These are phyloP conservation scores for Anorthoa munda DNA, from an alignment of 2,888 invertebrate species.

Conservation along the genomic window DNA sequence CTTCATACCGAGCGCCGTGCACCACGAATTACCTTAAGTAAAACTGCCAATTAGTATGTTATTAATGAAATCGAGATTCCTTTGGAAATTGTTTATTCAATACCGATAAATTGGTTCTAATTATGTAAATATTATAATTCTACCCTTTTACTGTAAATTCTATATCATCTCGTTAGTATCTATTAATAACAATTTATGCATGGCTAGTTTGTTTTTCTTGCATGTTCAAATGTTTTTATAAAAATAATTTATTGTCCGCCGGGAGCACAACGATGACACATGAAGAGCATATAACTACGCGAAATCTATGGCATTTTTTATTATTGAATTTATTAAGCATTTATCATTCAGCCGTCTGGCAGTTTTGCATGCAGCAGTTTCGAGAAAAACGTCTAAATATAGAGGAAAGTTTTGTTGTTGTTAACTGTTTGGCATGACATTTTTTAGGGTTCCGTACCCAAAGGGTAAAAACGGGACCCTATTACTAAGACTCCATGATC, in stretches of 20 bases:
- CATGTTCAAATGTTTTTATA: constrained; percentile 57
- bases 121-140: constrained; percentile 40
- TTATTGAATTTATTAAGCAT: constrained; percentile 67
- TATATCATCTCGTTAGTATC: constrained; percentile 38
- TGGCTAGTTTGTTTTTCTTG: constrained; percentile 55
- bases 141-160: constrained; percentile 30
- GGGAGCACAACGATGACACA: constrained; percentile 65
- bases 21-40: constrained; percentile 57
- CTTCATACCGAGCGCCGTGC: constrained; percentile 38
- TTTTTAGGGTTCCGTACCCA: too few relatives aligned
- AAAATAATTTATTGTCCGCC: constrained; percentile 66
- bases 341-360: constrained; percentile 52
- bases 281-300: constrained; percentile 63
- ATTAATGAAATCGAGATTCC: constrained; percentile 60
- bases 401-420: constrained; percentile 45
- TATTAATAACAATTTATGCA: constrained; percentile 56
- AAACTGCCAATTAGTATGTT: constrained; percentile 61
- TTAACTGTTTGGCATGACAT: constrained; percentile 12
- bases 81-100: constrained; percentile 43
- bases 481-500: too few relatives aligned
- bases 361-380: constrained; percentile 59
- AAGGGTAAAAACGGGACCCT: too few relatives aligned
- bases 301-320: constrained; percentile 59
- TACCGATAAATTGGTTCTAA: constrained; percentile 42
- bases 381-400: constrained; percentile 51